phyloP scores from a whole-genome alignment of 1,140 invertebrate species.

The Drosophila nebulosa region DNA sequence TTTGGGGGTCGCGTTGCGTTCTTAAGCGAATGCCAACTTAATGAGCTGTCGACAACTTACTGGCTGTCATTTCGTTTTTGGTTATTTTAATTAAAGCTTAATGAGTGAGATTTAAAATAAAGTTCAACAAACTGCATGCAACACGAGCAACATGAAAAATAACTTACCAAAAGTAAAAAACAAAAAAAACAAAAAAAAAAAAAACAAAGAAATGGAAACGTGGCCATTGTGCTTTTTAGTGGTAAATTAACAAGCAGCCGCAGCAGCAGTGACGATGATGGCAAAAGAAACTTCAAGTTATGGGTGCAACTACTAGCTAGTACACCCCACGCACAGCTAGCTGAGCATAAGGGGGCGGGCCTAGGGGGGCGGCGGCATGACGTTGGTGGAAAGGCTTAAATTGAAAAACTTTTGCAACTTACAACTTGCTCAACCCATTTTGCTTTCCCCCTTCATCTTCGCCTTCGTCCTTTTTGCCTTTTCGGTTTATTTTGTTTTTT shows the following conservation, averaged over 20 bases:
- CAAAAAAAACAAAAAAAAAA: not conserved
- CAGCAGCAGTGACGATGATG: not conserved
- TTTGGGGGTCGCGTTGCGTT: slow-evolving; percentile 11
- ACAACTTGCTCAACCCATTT: slow-evolving; percentile 41
- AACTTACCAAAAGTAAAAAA: slow-evolving; percentile 23
- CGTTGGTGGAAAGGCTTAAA: slow-evolving; percentile 44
- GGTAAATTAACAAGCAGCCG: slow-evolving; percentile 63
- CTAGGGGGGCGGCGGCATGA: not conserved
- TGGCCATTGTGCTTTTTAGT: slow-evolving; percentile 66
- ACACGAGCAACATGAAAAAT: slow-evolving; percentile 52
- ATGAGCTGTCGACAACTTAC: slow-evolving; percentile 48
- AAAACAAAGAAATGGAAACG: slow-evolving; percentile 27
- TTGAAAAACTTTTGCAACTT: slow-evolving; percentile 72
- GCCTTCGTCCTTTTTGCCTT: too few relatives aligned
- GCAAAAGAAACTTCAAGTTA: slow-evolving; percentile 16
- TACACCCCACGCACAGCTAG: too few relatives aligned
- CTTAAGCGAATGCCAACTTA: slow-evolving; percentile 41
- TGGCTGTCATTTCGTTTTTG: slow-evolving; percentile 13
- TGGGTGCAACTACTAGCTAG: not conserved
- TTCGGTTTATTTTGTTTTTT: not conserved
- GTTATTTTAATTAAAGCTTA: slow-evolving; percentile 47
- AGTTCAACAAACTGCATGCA: slow-evolving; percentile 56
- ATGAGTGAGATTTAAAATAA: slow-evolving; percentile 19
- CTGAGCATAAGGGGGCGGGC: not conserved
- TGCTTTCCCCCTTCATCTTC: too few relatives aligned